Base-by-base conservation (phyloP, 2,888 invertebrate genomes). In the Ochlodes sylvanus region DNA sequence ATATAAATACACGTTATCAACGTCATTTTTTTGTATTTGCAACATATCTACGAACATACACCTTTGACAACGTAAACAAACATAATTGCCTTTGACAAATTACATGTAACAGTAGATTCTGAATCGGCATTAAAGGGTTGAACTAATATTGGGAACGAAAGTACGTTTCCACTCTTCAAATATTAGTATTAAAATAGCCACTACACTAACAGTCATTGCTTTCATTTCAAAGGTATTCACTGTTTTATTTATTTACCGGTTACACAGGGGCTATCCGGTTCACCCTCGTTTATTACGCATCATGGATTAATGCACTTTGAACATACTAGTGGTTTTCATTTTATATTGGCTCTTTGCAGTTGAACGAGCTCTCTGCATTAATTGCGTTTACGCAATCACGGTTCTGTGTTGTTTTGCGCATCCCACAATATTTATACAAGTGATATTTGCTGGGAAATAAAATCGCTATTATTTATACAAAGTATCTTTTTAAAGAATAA, bases 261-360 rank as follows among this genome's bases (percentile, higher is more conserved):
- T 7, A 57, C 38, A 57, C 38, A 41, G 56, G 19, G 56, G 19
- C 10, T 38, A 41, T 38, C 17, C 12, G 38, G 32, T 38, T 57
- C 38, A 57, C 57, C 17, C 38, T 41, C 21, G 42, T 42, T 60
- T 60, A 60, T 60, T 27, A 60, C 58, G 44, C 9, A 27, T 27
- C 21, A 44, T 41, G 21, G 27, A 41, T 67, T 70, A 70, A 71
- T 73, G 70, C 64, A 67, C 65, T 68, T 65, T 68, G 68, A 61
- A 66, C 71, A 71, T 63, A 69, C 77, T 77, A 79, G 79, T 77
- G 77, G 76, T 83, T 84, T 84, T 83, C 82, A 84, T 83, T 84
- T 82, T 80, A 81, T 73, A 81, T 81, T 77, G 76, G 71, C 74
- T 75, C 75, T 75, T 78, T 76, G 75, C 72, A 73, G 77, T 57